Evolutionary conservation across 2,888 invertebrate species (phyloP).

Genomic region (Lasioglossum pauxillum): DNA sequence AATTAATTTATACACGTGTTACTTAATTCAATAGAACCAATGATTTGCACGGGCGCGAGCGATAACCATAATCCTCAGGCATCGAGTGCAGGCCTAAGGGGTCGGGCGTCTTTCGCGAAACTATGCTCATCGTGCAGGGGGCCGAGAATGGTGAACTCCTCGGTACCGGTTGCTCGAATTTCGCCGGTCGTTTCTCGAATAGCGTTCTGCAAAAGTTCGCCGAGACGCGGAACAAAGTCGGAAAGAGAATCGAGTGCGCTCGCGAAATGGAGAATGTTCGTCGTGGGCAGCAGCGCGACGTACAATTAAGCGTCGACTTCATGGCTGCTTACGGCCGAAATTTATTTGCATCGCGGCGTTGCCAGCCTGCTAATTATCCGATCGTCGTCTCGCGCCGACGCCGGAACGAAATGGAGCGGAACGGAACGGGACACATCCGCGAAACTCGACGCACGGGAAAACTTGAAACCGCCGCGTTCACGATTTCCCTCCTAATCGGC

Average conservation of each 20-base stretch:
- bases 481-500: constrained; percentile 59
- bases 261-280: neutral
- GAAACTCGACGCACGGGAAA: constrained; percentile 54
- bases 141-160: constrained; percentile 44
- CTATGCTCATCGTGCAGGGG: neutral
- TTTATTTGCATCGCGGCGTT: constrained; percentile 75
- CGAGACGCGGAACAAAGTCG: constrained; percentile 10
- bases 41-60: neutral
- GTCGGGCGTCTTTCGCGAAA: neutral
- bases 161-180: constrained; percentile 47
- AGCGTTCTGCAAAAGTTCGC: constrained; percentile 43
- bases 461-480: constrained; percentile 71
- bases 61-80: neutral
- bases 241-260: constrained; percentile 20
- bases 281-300: constrained; percentile 33
- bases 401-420: constrained; percentile 35
- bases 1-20: neutral
- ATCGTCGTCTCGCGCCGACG: constrained; percentile 52
- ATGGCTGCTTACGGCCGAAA: constrained; percentile 76
- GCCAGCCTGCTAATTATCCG: constrained; percentile 78
- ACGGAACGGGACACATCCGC: constrained; percentile 51
- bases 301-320: constrained; percentile 79
- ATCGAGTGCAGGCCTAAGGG: neutral
- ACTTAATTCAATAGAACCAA: neutral
- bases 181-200: constrained; percentile 29